phyloP scores from a whole-genome alignment of 2,113 vertebrate genomes.

The Oceanodroma tethys region DNA sequence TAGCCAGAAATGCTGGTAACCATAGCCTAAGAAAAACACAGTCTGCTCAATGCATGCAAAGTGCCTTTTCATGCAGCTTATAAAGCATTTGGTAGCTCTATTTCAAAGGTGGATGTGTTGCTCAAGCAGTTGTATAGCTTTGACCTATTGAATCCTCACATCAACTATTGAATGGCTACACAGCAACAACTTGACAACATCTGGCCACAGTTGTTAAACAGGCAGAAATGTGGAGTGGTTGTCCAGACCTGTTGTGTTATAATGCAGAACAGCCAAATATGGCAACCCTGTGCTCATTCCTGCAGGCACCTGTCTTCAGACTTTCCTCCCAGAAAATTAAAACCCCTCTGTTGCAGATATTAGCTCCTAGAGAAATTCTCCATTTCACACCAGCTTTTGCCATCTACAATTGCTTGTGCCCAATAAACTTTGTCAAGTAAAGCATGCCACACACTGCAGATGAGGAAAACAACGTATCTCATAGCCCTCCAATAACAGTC shows the following conservation, averaged over 20 bases:
- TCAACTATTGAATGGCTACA: background rate
- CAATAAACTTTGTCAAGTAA: background rate
- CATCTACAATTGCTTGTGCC: background rate
- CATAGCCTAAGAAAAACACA: background rate
- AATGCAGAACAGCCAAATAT: background rate
- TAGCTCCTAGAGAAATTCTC: background rate
- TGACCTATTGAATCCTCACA: background rate
- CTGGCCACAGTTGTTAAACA: background rate
- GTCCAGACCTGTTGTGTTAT: background rate
- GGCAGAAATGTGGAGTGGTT: background rate
- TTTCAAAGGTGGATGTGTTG: background rate
- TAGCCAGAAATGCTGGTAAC: background rate
- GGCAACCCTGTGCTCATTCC: background rate
- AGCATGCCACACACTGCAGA: background rate
- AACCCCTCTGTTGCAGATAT: background rate
- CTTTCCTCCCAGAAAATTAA: background rate
- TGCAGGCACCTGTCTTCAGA: background rate
- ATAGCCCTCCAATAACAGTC: background rate
- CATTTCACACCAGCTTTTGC: background rate
- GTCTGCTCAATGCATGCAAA: no score
- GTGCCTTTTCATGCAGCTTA: background rate
- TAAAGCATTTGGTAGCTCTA: background rate
- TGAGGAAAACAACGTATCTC: background rate
- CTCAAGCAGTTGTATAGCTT: background rate
- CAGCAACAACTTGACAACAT: background rate